A percentile compares a stretch with the other conserved stretches of the same genome.
Evolutionary conservation across 2,888 invertebrate genomes (phyloP).

Genomic region (Eubasilissa splendida): DNA sequence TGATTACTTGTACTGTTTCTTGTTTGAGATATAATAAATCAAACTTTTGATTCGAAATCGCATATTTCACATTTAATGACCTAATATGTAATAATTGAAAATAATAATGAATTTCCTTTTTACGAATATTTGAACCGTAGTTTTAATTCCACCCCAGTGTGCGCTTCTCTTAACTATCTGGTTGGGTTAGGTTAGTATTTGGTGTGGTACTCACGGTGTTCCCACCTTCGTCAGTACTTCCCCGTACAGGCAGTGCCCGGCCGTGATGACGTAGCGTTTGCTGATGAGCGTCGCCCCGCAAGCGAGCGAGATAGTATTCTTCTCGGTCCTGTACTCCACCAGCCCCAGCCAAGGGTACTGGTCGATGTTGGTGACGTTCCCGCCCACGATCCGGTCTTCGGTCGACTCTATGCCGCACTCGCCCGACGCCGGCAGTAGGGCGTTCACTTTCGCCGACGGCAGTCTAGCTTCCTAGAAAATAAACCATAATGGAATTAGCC

Average conservation of each 20-base stretch:
- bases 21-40: no score
- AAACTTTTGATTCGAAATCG: no score
- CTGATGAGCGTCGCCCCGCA: slow-evolving; percentile 74
- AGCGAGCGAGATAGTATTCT: slow-evolving; percentile 62
- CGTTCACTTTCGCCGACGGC: slow-evolving; percentile 2
- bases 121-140: no score
- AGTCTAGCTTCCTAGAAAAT: background rate
- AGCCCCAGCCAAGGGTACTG: slow-evolving; percentile 74
- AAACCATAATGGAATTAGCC: no score
- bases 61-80: no score
- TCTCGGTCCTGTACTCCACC: slow-evolving; percentile 65
- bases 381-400: slow-evolving; percentile 62
- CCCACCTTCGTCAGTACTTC: slow-evolving; percentile 62
- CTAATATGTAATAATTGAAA: no score
- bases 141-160: no score
- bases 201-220: slow-evolving; percentile 65
- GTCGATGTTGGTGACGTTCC: slow-evolving; percentile 66
- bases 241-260: slow-evolving; percentile 72
- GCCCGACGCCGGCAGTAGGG: slow-evolving; percentile 40
- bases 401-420: slow-evolving; percentile 47
- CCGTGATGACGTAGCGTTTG: slow-evolving; percentile 71
- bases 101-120: no score
- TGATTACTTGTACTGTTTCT: no score
- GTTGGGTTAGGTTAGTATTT: no score
- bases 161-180: no score